phyloP scores from a whole-genome alignment of 2,113 vertebrate genomes.

The Cichladusa arquata region DNA sequence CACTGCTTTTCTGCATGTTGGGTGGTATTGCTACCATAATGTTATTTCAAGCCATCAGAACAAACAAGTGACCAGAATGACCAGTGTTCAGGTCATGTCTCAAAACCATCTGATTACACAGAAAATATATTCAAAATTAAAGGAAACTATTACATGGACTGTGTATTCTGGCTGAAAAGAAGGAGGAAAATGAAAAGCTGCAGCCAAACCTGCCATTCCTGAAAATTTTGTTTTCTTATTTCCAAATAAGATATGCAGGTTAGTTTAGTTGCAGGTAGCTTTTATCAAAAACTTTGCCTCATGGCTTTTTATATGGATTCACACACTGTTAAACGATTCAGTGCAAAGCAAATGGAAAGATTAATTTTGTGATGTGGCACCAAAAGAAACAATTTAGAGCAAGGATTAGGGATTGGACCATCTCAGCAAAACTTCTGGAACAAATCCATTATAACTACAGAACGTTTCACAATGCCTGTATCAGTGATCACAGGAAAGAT shows the following conservation, averaged over 20 bases:
- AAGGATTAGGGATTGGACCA: constrained; percentile 53
- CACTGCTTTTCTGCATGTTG: neutral
- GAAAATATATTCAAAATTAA: neutral
- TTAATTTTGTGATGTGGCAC: constrained; percentile 70
- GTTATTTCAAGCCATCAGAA: neutral
- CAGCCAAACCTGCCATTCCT: neutral
- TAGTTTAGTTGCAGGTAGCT: constrained; percentile 52
- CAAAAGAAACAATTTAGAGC: constrained; percentile 65
- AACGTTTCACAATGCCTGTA: neutral
- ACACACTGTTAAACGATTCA: constrained; percentile 49
- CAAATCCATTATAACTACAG: constrained; percentile 36
- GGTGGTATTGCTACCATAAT: neutral
- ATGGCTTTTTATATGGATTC: constrained; percentile 54
- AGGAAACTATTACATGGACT: neutral
- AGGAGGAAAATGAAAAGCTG: neutral
- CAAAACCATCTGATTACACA: neutral
- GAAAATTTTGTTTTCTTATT: constrained; percentile 60
- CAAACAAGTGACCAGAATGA: neutral
- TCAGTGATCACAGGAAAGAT: neutral
- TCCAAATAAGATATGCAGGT: constrained; percentile 51
- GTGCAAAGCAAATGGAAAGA: constrained; percentile 70
- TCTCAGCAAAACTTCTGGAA: constrained; percentile 55
- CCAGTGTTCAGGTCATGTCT: neutral
- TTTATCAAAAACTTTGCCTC: constrained; percentile 69
- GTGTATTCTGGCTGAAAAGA: neutral